A percentile compares a stretch with the other conserved stretches of the same genome.
phyloP scores from a whole-genome alignment of 2,797 vertebrate genomes.

The Dromococcyx pavoninus region DNA sequence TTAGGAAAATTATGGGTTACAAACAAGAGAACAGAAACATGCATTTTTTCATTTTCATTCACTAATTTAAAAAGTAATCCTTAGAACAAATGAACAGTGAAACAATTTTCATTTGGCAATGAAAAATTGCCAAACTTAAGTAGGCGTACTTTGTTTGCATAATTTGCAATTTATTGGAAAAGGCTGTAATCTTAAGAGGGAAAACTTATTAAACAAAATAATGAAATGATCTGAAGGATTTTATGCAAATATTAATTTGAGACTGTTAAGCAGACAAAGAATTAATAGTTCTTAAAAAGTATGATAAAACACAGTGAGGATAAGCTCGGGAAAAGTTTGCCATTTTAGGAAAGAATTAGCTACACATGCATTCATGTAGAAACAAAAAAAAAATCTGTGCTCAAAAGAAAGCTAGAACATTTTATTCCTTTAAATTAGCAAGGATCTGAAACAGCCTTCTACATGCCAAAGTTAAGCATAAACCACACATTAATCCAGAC shows the following conservation, averaged over 20 bases:
- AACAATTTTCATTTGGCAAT: conserved; percentile 50
- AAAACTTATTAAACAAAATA: background rate
- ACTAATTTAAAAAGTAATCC: conserved; percentile 64
- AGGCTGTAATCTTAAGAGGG: background rate
- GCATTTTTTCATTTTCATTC: conserved; percentile 68
- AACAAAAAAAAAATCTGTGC: background rate
- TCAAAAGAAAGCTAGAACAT: background rate
- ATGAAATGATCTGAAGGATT: background rate
- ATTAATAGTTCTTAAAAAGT: background rate
- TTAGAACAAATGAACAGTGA: conserved; percentile 50
- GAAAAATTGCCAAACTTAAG: conserved; percentile 45
- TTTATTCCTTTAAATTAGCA: background rate
- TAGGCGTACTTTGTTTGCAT: conserved; percentile 42
- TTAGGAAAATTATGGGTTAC: conserved; percentile 79
- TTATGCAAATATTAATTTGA: conserved; percentile 36
- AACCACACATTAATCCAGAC: background rate
- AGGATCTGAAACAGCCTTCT: background rate
- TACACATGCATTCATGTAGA: background rate
- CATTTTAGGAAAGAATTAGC: background rate
- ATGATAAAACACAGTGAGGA: background rate
- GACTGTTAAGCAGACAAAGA: background rate
- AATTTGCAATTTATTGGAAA: conserved; percentile 41
- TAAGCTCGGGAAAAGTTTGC: background rate
- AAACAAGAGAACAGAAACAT: conserved; percentile 63
- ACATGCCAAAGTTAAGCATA: background rate